A percentile compares a stretch with the other conserved stretches of the same genome.
These are phyloP conservation scores for Labia minor DNA, from an alignment of 2,888 invertebrate species.

Conservation along the genomic window DNA sequence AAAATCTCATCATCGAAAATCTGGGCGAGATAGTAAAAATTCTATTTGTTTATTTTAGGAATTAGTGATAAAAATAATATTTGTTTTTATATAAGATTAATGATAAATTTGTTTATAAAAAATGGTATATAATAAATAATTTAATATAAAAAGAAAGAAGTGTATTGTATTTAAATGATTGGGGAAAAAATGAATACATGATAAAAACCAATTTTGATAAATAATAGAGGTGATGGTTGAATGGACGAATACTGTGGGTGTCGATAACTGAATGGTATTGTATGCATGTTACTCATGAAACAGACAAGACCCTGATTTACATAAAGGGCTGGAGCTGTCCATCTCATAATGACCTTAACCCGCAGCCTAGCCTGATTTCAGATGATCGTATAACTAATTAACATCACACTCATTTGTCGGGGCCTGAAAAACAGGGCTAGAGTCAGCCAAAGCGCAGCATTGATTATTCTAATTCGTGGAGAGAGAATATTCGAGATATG, in stretches of 20 bases:
- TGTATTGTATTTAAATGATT: too few relatives aligned
- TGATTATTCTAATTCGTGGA: constrained; percentile 1
- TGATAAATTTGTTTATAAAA: too few relatives aligned
- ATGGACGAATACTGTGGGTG: background rate
- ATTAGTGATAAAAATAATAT: too few relatives aligned
- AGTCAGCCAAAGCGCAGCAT: background rate
- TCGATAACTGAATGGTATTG: background rate
- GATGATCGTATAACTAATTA: constrained; percentile 1
- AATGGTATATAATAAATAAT: too few relatives aligned
- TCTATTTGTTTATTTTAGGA: too few relatives aligned
- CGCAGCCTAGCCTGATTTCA: too few relatives aligned
- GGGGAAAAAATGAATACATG: background rate
- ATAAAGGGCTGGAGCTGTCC: constrained; percentile 1
- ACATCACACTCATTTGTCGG: constrained; percentile 6
- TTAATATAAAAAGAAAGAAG: too few relatives aligned
- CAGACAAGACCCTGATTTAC: constrained; percentile 4
- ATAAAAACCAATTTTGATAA: background rate
- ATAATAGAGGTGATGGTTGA: background rate
- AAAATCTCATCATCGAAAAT: too few relatives aligned
- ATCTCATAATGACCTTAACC: background rate
- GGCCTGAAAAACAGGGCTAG: background rate
- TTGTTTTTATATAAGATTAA: too few relatives aligned
- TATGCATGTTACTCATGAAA: constrained; percentile 5
- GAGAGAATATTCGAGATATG: background rate
- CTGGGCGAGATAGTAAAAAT: too few relatives aligned